Base-by-base conservation (phyloP, 2,797 vertebrate genomes). In the Anguilla obscura region DNA sequence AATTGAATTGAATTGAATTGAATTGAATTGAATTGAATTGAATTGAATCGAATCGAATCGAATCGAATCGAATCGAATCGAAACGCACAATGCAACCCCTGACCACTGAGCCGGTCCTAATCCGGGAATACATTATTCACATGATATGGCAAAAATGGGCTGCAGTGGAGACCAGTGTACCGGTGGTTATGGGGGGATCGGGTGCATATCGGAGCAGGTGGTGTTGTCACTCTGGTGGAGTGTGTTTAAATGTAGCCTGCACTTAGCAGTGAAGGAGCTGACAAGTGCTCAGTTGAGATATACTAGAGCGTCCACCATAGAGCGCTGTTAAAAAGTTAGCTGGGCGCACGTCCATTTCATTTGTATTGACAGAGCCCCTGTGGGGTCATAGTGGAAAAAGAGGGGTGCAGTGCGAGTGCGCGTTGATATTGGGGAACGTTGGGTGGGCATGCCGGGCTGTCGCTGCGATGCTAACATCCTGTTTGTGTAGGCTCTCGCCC, bases 401-500 rank as follows among this genome's bases (percentile, higher is more conserved):
- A 30, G 30, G 30, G 69, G 33, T 14, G 69, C 10, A 33, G 10
- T 50, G 10, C 30, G 56, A 24, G 63, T 36, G 80, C 10, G 16
- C 10, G 7, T 5, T 16, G 63, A 7, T 60, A 27, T 63, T 30
- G 36, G 0, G 52, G 80, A 71, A 82, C 2, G 33, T 88, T 2
- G 87, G 54, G 33, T 82, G 52, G 40, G 33, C 24, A 50, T 6
- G 33, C 8, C 10, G 40, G 50, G 66, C n/a, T 45, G 48, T 63
- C 9, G 21, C 21, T 27, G 21, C 1, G 21, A 48, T 82, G 18
- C 1, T 48, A 63, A 40, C 16, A 6, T 18, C 52, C 66, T 69
- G 10, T 40, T 91, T 87, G 90, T 83, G 86, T 92, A 99, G 98
- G 98, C 98, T 56, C 94, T 99, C 94, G 98, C 98, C 54, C 96